Evolutionary conservation across 2,113 vertebrate species (phyloP).

Genomic region (Pandion haliaetus): DNA sequence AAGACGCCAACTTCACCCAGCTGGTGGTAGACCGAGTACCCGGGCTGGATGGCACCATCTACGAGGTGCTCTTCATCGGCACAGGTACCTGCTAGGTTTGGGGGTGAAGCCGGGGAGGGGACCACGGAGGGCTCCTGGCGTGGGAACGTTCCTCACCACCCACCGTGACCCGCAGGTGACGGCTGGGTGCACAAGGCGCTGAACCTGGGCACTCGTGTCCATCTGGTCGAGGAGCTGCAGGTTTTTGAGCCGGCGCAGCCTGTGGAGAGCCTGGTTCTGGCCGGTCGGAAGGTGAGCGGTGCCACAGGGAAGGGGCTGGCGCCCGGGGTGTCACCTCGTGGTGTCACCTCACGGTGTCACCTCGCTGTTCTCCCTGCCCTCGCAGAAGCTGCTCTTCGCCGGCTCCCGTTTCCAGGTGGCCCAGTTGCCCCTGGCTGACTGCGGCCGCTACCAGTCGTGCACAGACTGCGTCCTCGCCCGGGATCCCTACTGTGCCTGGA

Average conservation of each 20-base stretch:
- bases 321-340: accelerated
- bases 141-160: neutral
- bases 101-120: no score
- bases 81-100: slow-evolving; percentile 74
- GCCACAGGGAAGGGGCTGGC: accelerated
- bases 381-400: slow-evolving; percentile 89
- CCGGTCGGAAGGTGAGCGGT: slow-evolving; percentile 80
- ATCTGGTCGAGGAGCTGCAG: slow-evolving; percentile 94
- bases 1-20: slow-evolving; percentile 90
- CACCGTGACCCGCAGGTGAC: slow-evolving; percentile 65
- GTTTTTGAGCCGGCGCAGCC: slow-evolving; percentile 86
- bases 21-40: slow-evolving; percentile 85
- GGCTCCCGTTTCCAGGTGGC: slow-evolving; percentile 89
- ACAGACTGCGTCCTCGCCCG: slow-evolving; percentile 90
- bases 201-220: slow-evolving; percentile 78
- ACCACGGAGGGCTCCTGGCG: accelerated
- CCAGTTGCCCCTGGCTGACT: slow-evolving; percentile 90
- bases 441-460: slow-evolving; percentile 88
- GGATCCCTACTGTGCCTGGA: slow-evolving; percentile 96
- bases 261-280: slow-evolving; percentile 89
- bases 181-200: slow-evolving; percentile 94
- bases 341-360: accelerated
- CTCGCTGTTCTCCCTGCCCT: neutral
- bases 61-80: slow-evolving; percentile 91
- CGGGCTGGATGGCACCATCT: slow-evolving; percentile 79